A percentile compares a stretch with the other conserved stretches of the same genome.
These are phyloP conservation scores for Brachymystax lenok DNA, from an alignment of 2,797 vertebrate species.

Conservation along the genomic window DNA sequence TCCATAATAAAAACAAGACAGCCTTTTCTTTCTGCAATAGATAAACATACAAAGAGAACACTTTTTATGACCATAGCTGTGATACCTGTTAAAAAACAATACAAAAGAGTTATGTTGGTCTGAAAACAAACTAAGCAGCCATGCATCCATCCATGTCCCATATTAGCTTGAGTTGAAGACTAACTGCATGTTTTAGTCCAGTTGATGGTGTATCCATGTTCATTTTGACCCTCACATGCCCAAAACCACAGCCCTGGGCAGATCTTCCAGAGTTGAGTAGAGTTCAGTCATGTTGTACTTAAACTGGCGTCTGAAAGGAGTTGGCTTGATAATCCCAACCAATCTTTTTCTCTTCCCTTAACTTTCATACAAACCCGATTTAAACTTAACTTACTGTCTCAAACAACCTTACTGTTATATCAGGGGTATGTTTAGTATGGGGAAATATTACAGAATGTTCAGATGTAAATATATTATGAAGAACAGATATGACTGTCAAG, in stretches of 20 bases:
- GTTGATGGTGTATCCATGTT: constrained; percentile 84
- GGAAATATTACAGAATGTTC: background rate
- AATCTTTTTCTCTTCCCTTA: background rate
- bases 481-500: background rate
- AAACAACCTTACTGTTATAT: background rate
- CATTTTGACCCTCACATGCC: constrained; percentile 44
- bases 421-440: background rate
- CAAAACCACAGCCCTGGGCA: constrained; percentile 27
- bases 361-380: background rate
- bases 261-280: constrained; percentile 22
- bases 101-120: constrained; percentile 31
- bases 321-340: constrained; percentile 3
- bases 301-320: constrained; percentile 20
- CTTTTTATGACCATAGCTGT: constrained; percentile 88
- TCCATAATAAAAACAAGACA: constrained; percentile 58
- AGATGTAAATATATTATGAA: background rate
- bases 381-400: background rate
- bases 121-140: constrained; percentile 48
- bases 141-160: constrained; percentile 67
- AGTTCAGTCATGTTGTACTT: constrained; percentile 21
- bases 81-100: constrained; percentile 66
- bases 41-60: constrained; percentile 51
- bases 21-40: constrained; percentile 75
- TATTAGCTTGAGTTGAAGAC: constrained; percentile 84
- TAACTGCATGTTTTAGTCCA: constrained; percentile 93